Base-by-base conservation (phyloP, 2,113 vertebrate species). In the Charina bottae region DNA sequence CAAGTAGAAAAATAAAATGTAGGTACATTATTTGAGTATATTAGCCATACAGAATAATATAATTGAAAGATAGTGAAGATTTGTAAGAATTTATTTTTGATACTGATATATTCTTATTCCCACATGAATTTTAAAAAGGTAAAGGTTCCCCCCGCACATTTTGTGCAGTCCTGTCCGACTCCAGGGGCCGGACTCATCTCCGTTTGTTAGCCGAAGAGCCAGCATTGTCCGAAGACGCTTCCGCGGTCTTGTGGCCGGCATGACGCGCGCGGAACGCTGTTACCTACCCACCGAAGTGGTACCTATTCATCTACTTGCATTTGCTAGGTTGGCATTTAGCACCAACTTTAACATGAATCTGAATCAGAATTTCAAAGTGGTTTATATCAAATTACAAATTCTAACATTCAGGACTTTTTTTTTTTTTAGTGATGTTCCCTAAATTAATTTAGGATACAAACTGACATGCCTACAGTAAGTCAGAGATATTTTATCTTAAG, bases 391-490 rank as follows among this genome's bases (percentile, higher is more conserved):
- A 15, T 90, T 90, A 46, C 78, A 95, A 94, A 89, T 8, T 0
- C 0, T 64, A 86, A 23, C 21, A 17, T 7, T 90, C 72, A 88
- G 60, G 24, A 92, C 87, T 42, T 6, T 33, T 37, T 92, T 83
- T 58, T 64, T 85, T 2, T 72, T 84, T 64, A 90, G 87, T 37
- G 92, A 89, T 5, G 15, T 94, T 95, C 95, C 93, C 2, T 94
- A 49, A 92, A 0, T 0, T n/a, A 88, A 84, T 2, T 92, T 94
- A 46, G 55, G 68, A 58, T 62, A 13, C 11, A 17, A 46, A 28
- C 24, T 10, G 24, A 55, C 9, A 46, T 49, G 8, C n/a, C 46
- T 83, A n/a, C n/a, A n/a, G n/a, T n/a, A 62, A 87, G 15, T 37
- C 87, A 83, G 93, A 3, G n/a, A 26, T 23, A 1, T 62, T n/a